Evolutionary conservation across 2,888 invertebrate species (phyloP), one percentile per base, ranked within the genome.

Genomic region (Leptinotarsa haldemani): DNA sequence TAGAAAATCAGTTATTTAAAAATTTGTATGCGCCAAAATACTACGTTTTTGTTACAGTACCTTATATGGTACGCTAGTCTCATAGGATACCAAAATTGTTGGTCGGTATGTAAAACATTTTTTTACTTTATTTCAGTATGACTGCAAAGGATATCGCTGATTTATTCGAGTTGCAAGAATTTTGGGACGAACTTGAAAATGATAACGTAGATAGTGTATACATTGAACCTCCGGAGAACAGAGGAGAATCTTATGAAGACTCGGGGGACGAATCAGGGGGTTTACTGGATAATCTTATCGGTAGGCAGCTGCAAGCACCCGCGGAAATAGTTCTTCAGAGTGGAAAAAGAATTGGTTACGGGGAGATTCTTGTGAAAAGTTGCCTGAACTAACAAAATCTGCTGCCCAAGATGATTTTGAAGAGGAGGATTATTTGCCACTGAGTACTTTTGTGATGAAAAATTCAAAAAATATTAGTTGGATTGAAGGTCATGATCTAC

Each of bases 91-190:
- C 56, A 61, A 56, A 61, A 25, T 61, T 18, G 20, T 22, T 61
- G 22, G 2, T 46, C 74, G 76, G 18, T 46, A 71, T 15, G 70
- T 76, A 40, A 58, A 74, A 47, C 22, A 76, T 15, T 58, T 76
- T 76, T 25, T 25, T 25, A 25, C 25, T 25, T 25, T 25, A 25
- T 25, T 25, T 25, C 25, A 25, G 25, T 25, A 25, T 25, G 25
- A 25, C 25, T 25, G 25, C 25, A 25, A 25, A 25, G 25, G 25
- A 25, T 25, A 25, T 58, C 25, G 71, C 76, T 40, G 77, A 77
- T 75, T 15, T 77, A 18, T 75, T 77, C 16, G 75, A 77, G 63
- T 58, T 20, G 46, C 25, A 71, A 18, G 73, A 73, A n/a, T 73
- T 74, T 67, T 75, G 70, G 73, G 64, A 74, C 13, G 70, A 74